Evolutionary conservation across 2,888 invertebrate genomes (phyloP).

Genomic region (Tillus elongatus): DNA sequence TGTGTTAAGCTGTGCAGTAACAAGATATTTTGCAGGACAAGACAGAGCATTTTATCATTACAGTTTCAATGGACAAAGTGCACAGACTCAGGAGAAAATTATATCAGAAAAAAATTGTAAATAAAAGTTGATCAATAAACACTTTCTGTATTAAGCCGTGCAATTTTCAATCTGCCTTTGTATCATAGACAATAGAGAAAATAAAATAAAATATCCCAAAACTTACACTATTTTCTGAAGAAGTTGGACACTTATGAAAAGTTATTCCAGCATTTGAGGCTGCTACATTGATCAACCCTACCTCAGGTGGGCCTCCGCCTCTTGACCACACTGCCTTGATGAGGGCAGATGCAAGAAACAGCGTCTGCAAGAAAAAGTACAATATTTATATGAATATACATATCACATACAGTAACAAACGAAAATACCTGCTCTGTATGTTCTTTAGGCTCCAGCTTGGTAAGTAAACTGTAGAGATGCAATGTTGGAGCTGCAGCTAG

Average conservation of each 20-base stretch:
- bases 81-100: too few species aligned
- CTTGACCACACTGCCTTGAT: conserved; percentile 89
- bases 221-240: conserved; percentile 72
- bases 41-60: too few species aligned
- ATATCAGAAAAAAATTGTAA: too few species aligned
- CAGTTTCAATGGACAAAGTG: too few species aligned
- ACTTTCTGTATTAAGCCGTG: too few species aligned
- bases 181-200: too few species aligned
- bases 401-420: background rate
- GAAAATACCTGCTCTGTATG: conserved; percentile 74
- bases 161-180: too few species aligned
- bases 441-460: conserved; percentile 78
- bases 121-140: too few species aligned
- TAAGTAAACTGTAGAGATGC: conserved; percentile 79
- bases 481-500: conserved; percentile 80
- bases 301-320: conserved; percentile 45
- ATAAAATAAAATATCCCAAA: too few species aligned
- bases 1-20: too few species aligned
- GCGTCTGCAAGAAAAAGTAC: conserved; percentile 50
- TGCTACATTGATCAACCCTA: conserved; percentile 38
- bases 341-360: conserved; percentile 81
- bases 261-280: conserved; percentile 42
- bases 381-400: background rate
- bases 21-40: too few species aligned
- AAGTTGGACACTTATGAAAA: conserved; percentile 51